Evolutionary conservation across 2,888 invertebrate genomes (phyloP).

Genomic region (Odontothrips loti): DNA sequence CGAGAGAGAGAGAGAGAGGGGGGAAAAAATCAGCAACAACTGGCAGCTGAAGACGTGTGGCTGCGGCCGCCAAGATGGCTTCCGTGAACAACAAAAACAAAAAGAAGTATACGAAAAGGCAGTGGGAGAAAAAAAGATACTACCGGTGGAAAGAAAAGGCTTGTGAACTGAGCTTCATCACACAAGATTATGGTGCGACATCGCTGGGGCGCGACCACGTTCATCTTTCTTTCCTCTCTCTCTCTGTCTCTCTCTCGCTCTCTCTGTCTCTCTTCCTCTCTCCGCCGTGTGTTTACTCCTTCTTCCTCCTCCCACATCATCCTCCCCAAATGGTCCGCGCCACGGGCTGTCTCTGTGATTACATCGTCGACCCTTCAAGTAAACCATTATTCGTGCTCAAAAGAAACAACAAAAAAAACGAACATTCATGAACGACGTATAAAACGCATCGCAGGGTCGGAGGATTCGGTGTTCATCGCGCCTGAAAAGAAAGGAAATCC

Average conservation of each 20-base stretch:
- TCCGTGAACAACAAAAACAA: neutral
- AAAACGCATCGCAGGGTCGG: too few species aligned
- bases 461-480: too few species aligned
- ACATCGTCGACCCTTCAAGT: too few species aligned
- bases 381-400: too few species aligned
- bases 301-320: neutral
- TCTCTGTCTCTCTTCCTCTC: neutral
- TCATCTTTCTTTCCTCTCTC: neutral
- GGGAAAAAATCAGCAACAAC: neutral
- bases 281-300: neutral
- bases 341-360: too few species aligned
- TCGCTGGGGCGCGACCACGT: neutral
- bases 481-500: too few species aligned
- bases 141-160: slow-evolving; percentile 4
- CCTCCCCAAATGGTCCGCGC: neutral
- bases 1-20: slow-evolving; percentile 33
- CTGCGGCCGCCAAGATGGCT: neutral
- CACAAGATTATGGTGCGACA: slow-evolving; percentile 9
- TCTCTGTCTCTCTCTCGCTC: neutral
- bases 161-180: slow-evolving; percentile 13
- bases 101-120: neutral
- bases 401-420: too few species aligned
- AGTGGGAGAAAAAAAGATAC: neutral
- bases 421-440: too few species aligned
- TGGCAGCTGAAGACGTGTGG: slow-evolving; percentile 23